Base-by-base conservation (phyloP, 2,888 invertebrate species). In the Pachydiplax longipennis region DNA sequence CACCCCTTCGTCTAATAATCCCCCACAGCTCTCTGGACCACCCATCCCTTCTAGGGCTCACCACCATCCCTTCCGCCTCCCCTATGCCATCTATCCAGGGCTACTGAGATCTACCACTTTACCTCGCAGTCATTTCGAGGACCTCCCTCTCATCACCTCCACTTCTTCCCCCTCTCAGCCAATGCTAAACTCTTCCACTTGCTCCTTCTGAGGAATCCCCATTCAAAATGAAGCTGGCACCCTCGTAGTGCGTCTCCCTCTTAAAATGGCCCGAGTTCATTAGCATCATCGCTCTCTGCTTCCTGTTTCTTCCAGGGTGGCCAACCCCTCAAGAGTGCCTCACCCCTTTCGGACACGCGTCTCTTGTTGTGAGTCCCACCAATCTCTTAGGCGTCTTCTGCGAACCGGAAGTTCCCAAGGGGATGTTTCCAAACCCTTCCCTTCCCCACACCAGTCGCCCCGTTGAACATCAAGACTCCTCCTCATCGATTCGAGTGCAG, bases 101-200 rank as follows among this genome's bases (percentile, higher is more conserved):
- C 87, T 37, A 61, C 87, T 61, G 61, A 37, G 58, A 87, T 58
- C 87, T 87, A 58, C 87, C 65, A 87, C 87, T 87, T 87, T 37
- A 61, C 61, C 87, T 37, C 58, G 87, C 37, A 87, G 87, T 87
- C 87, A 87, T 87, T 61, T 87, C 61, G 65, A 87, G 87, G 22
- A 61, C 87, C 61, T n/a, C 53, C 61, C 37, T 87, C 87, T 65
- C 73, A 73, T 73, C 73, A 31, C 73, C 73, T 31, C 6, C 73
- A 73, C 73, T 31, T 13, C 73, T 83, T 48, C 35, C 10, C 35
- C 87, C 61, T 87, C 83, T n/a, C 58, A 6, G 35, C 53, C 83
- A 2, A 4, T 37, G 37, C 31, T 22, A 48, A 73, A n/a, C 73
- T 31, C 73, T 73, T 73, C 73, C 25, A 73, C 73, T 25, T 13